phyloP scores from a whole-genome alignment of 2,797 vertebrate genomes.

The Leptatherina wallacei region DNA sequence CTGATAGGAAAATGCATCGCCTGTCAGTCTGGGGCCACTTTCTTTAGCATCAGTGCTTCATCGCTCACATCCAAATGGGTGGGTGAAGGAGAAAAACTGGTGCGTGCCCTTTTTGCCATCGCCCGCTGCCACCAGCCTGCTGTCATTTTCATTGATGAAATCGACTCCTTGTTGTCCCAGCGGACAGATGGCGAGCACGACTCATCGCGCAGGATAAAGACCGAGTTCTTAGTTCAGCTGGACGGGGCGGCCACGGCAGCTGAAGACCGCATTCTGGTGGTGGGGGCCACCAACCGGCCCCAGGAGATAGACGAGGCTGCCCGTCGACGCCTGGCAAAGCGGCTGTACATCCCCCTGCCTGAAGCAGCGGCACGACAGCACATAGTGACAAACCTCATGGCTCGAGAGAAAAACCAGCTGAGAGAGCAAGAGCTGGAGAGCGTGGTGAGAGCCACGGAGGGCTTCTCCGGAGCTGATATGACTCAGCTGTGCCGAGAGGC shows the following conservation, averaged over 20 bases:
- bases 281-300: constrained; percentile 97
- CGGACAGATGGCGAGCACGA: constrained; percentile 95
- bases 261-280: constrained; percentile 94
- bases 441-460: constrained; percentile 84
- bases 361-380: constrained; percentile 88
- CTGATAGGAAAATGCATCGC: constrained; percentile 98
- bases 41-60: constrained; percentile 98
- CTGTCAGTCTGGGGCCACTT: constrained; percentile 95
- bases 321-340: constrained; percentile 91
- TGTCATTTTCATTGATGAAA: constrained; percentile 98
- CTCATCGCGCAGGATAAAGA: constrained; percentile 96
- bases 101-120: constrained; percentile 92
- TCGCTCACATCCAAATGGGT: constrained; percentile 99
- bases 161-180: constrained; percentile 95
- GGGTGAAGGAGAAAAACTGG: constrained; percentile 98
- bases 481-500: constrained; percentile 96
- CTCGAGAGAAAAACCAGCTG: constrained; percentile 86
- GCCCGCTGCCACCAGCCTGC: constrained; percentile 95
- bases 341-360: constrained; percentile 94
- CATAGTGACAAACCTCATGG: constrained; percentile 90
- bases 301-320: constrained; percentile 98
- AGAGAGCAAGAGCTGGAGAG: constrained; percentile 82
- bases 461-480: constrained; percentile 97
- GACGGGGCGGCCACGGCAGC: constrained; percentile 93
- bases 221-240: constrained; percentile 95